Conservation (phyloP, 2,113 vertebrate genomes). For the Pardalotus punctatus region DNA sequence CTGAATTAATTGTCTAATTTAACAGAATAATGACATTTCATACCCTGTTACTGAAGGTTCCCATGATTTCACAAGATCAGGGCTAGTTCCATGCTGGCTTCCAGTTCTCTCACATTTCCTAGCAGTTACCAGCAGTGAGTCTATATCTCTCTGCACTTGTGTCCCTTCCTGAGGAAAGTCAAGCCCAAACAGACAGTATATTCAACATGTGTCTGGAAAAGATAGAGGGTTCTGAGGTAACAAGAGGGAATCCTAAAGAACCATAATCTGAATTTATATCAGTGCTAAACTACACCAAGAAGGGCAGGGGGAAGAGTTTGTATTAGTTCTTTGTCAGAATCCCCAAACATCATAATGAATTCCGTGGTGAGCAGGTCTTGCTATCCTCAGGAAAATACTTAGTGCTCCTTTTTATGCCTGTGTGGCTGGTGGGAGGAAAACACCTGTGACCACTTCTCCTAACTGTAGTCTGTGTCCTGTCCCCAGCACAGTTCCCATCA, state of each 20-base stretch:
- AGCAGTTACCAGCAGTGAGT: background rate
- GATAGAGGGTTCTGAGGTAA: too few species aligned
- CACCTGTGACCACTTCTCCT: background rate
- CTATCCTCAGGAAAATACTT: background rate
- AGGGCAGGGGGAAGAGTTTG: background rate
- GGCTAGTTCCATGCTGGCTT: background rate
- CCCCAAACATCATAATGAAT: background rate
- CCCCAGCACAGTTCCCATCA: background rate
- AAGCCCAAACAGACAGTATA: background rate
- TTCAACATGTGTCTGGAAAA: background rate
- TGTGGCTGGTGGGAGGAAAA: background rate
- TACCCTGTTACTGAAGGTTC: background rate
- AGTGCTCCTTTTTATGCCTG: background rate
- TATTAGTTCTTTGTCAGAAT: background rate
- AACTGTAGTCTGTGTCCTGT: background rate
- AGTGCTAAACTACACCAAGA: background rate
- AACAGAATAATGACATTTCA: constrained; percentile 40
- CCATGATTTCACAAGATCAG: background rate
- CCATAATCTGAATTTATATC: background rate
- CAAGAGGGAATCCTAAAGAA: background rate
- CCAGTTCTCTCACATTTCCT: background rate
- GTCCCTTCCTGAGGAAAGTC: rapidly evolving
- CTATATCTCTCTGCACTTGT: background rate
- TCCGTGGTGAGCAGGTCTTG: background rate
- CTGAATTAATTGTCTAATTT: constrained; percentile 59